Evolutionary conservation across 2,113 vertebrate species (phyloP).

Genomic region (Nannospalax galili): DNA sequence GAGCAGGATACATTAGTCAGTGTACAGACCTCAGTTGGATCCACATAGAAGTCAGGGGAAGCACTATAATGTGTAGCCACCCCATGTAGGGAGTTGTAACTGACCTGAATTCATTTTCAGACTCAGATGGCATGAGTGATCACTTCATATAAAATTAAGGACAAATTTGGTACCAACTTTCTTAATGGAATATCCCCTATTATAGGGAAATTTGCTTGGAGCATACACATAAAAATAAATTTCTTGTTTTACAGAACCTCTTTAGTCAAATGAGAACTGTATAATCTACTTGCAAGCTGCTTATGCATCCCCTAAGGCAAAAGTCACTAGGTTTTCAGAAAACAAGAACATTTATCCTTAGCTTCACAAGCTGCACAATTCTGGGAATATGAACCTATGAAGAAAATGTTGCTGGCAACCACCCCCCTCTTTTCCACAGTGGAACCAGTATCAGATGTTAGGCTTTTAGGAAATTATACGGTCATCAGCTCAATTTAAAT

Average conservation of each 20-base stretch:
- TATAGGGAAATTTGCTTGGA: neutral
- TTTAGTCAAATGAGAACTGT: slow-evolving; percentile 34
- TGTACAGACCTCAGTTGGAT: neutral
- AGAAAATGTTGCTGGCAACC: neutral
- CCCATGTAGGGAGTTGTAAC: neutral
- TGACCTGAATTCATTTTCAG: neutral
- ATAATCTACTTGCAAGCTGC: slow-evolving; percentile 6
- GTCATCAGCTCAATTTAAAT: neutral
- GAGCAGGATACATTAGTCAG: neutral
- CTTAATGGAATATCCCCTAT: neutral
- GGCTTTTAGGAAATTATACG: neutral
- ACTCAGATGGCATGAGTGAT: neutral
- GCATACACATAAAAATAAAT: neutral
- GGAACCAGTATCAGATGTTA: neutral
- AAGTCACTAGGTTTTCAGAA: slow-evolving; percentile 8
- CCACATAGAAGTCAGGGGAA: neutral
- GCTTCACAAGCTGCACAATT: neutral
- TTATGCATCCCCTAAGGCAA: neutral
- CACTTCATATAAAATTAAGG: slow-evolving; percentile 9
- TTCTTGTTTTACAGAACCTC: slow-evolving; percentile 13
- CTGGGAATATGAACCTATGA: neutral
- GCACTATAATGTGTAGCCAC: neutral
- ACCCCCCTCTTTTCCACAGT: neutral
- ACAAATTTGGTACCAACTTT: neutral
- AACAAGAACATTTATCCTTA: neutral